Percentiles rank a stretch among this genome's conserved stretches.
Evolutionary conservation across 2,113 vertebrate genomes (phyloP).

Genomic region (Anolis carolinensis): DNA sequence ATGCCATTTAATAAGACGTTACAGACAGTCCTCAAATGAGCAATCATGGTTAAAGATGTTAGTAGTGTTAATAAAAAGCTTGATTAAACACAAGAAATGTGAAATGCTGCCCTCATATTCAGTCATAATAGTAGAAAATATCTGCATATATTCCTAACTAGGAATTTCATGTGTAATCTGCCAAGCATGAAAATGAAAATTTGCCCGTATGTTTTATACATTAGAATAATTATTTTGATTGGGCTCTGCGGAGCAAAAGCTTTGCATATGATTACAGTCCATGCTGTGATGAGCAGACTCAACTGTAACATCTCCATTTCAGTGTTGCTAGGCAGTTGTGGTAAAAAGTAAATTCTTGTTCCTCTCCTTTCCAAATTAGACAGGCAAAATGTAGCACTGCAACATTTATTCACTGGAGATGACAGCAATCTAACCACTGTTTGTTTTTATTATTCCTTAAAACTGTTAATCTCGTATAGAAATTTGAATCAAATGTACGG

Average conservation of each 20-base stretch:
- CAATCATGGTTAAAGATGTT: constrained; percentile 33
- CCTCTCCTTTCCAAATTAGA: constrained; percentile 13
- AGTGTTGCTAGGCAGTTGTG: constrained; percentile 12
- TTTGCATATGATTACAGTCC: constrained; percentile 35
- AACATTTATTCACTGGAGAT: not conserved
- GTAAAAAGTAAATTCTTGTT: constrained; percentile 33
- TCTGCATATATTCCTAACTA: constrained; percentile 35
- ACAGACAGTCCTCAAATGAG: not conserved
- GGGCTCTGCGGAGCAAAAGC: constrained; percentile 40
- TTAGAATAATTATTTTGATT: constrained; percentile 37
- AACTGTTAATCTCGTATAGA: constrained; percentile 4
- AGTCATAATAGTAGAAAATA: constrained; percentile 49
- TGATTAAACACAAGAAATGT: constrained; percentile 45
- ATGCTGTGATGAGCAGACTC: constrained; percentile 10
- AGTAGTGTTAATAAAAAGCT: constrained; percentile 42
- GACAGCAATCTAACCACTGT: not conserved
- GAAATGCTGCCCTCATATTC: constrained; percentile 55
- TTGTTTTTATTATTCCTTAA: constrained; percentile 5
- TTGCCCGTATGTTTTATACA: constrained; percentile 25
- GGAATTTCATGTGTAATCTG: constrained; percentile 53
- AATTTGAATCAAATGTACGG: constrained; percentile 31
- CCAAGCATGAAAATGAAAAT: constrained; percentile 50
- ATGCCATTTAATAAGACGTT: not conserved
- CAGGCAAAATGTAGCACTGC: constrained; percentile 5
- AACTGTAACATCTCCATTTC: constrained; percentile 45